A percentile compares a stretch with the other conserved stretches of the same genome.
Conservation (phyloP, 2,797 vertebrate species). For the Xiphophorus birchmanni region DNA sequence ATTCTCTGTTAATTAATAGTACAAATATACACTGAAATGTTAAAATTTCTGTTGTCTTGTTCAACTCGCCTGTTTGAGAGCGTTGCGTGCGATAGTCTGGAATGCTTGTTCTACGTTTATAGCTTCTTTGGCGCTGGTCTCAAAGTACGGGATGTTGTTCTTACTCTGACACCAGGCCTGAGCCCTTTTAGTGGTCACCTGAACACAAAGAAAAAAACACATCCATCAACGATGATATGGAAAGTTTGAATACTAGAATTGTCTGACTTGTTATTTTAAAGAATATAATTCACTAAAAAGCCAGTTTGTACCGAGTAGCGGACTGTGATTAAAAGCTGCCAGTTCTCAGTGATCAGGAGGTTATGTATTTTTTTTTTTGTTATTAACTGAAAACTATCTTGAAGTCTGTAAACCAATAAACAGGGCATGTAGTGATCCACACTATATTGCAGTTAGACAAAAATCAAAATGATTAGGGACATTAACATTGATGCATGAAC, state of each 20-base stretch:
- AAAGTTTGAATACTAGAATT: not conserved
- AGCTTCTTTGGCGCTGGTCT: conserved; percentile 97
- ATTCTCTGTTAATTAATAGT: not conserved
- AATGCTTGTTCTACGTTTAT: conserved; percentile 97
- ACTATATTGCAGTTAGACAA: not conserved
- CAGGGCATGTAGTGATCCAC: not conserved
- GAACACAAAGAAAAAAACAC: not conserved
- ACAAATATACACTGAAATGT: not conserved
- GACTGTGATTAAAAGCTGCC: not conserved
- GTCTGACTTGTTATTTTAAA: not conserved
- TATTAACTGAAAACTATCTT: not conserved
- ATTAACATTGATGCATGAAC: not conserved
- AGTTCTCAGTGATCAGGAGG: not conserved
- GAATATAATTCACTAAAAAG: not conserved
- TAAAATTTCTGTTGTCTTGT: not conserved
- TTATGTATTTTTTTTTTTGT: not conserved
- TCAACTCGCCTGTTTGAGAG: conserved; percentile 90
- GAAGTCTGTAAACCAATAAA: not conserved
- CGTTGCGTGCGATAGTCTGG: conserved; percentile 95
- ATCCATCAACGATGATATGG: not conserved
- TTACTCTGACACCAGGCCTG: conserved; percentile 98
- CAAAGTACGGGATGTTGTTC: conserved; percentile 97
- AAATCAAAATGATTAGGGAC: not conserved
- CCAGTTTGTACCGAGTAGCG: not conserved
- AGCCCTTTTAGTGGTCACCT: conserved; percentile 94